Percentiles rank a stretch among this genome's conserved stretches.
phyloP scores from a whole-genome alignment of 53 echinoderm and acorn worm genomes.

The Temnopleurus reevesii region DNA sequence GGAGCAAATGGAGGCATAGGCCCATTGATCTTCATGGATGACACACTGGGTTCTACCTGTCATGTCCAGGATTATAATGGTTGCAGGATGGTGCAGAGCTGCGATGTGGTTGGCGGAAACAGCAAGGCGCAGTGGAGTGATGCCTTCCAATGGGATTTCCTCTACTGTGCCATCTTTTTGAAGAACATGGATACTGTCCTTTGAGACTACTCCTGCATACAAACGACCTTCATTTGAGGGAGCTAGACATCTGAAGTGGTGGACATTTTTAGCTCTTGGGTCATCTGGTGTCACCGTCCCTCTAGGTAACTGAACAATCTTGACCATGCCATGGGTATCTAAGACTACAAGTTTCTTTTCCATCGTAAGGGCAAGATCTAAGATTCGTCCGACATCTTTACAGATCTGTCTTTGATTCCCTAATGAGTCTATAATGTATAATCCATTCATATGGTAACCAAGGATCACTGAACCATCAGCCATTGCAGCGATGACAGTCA shows the following conservation, averaged over 20 bases:
- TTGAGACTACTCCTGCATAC: not conserved
- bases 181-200: not conserved
- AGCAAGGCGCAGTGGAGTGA: not conserved
- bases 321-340: not conserved
- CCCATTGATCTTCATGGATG: slow-evolving; percentile 38
- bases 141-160: not conserved
- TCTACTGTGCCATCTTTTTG: not conserved
- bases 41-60: not conserved
- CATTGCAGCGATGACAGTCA: slow-evolving; percentile 22
- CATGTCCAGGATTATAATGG: slow-evolving; percentile 7
- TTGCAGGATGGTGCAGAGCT: not conserved
- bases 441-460: slow-evolving; percentile 26
- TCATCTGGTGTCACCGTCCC: not conserved
- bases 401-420: not conserved
- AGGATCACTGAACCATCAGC: slow-evolving; percentile 12
- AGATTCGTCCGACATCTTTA: not conserved
- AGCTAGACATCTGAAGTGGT: not conserved
- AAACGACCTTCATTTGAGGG: not conserved
- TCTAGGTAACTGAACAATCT: not conserved
- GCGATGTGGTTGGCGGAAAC: slow-evolving; percentile 7
- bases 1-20: slow-evolving; percentile 28
- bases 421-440: not conserved
- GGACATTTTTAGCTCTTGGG: no score
- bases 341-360: not conserved
- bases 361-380: not conserved